Conservation (phyloP, 2,797 vertebrate genomes). For the Notamacropus eugenii region DNA sequence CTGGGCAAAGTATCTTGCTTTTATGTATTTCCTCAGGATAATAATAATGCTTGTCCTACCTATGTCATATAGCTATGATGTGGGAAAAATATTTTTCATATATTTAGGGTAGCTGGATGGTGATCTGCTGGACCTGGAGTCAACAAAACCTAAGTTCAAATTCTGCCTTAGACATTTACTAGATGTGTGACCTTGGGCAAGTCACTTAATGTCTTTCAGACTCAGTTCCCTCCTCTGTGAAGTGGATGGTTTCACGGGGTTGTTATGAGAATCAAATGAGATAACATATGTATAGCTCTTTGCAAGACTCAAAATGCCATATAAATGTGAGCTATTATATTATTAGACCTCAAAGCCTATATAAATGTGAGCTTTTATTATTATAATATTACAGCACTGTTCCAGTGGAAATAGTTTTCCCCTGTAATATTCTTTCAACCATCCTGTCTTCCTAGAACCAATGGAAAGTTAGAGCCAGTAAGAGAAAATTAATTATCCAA, state of each 20-base stretch:
- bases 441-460: neutral
- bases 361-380: neutral
- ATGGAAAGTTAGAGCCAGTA: neutral
- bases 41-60: neutral
- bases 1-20: neutral
- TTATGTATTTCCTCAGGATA: neutral
- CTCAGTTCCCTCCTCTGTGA: neutral
- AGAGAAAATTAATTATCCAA: neutral
- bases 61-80: neutral
- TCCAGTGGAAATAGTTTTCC: neutral
- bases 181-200: neutral
- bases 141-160: neutral
- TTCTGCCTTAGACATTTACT: neutral
- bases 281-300: neutral
- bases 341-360: neutral
- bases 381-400: neutral
- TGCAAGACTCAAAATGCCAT: neutral
- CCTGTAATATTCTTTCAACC: neutral
- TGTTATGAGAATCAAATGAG: neutral
- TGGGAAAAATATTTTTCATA: neutral
- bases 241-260: neutral
- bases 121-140: neutral
- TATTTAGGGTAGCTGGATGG: neutral
- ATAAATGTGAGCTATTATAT: neutral
- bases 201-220: neutral